Percentiles rank a stretch among this genome's conserved stretches.
phyloP scores from a whole-genome alignment of 1,140 invertebrate genomes.

The Lordiphosa collinella region DNA sequence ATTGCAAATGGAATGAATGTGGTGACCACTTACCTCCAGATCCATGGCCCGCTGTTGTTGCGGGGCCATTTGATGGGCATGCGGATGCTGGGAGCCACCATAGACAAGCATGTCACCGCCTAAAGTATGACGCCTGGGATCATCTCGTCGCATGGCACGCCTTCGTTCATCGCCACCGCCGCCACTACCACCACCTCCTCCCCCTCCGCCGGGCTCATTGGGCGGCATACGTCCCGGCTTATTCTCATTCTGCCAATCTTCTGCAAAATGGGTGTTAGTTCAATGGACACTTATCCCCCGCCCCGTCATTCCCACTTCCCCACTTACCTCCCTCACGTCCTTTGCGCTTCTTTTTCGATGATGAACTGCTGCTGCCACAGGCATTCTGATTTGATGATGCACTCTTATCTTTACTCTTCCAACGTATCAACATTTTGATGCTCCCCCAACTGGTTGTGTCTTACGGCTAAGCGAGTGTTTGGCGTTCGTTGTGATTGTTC shows the following conservation, averaged over 20 bases:
- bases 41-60: conserved; percentile 84
- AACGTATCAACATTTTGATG: conserved; percentile 81
- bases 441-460: not conserved
- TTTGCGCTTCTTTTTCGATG: conserved; percentile 82
- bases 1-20: not conserved
- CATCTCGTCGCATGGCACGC: conserved; percentile 82
- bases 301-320: no score
- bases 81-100: conserved; percentile 81
- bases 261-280: conserved; percentile 18
- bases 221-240: conserved; percentile 65
- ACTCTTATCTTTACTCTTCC: conserved; percentile 83
- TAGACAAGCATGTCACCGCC: conserved; percentile 85
- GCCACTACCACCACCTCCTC: not conserved
- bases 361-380: conserved; percentile 66
- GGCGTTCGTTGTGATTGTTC: not conserved
- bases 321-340: conserved; percentile 81
- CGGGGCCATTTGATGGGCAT: conserved; percentile 80
- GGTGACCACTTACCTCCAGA: conserved; percentile 82
- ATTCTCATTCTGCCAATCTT: conserved; percentile 79
- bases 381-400: conserved; percentile 78
- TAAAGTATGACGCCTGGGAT: conserved; percentile 85
- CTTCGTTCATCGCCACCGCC: conserved; percentile 79
- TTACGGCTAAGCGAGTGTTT: not conserved
- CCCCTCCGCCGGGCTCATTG: conserved; percentile 35
- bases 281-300: not conserved